These are phyloP conservation scores for Rhea pennata DNA, from an alignment of 2,113 vertebrate species.

Conservation along the genomic window DNA sequence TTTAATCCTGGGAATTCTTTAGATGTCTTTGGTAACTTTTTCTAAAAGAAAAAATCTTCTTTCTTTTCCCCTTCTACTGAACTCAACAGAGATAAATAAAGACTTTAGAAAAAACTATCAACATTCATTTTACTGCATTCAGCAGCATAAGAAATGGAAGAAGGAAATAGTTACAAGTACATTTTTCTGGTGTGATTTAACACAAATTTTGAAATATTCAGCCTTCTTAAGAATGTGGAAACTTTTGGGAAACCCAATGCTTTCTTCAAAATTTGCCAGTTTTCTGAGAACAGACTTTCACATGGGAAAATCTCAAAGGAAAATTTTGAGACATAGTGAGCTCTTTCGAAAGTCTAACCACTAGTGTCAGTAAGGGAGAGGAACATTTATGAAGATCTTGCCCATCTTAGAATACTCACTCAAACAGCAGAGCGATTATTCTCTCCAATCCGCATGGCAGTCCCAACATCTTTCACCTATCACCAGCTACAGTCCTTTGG, in stretches of 20 bases:
- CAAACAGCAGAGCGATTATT: neutral
- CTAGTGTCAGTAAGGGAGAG: neutral
- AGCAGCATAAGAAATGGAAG: neutral
- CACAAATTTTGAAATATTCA: conserved; percentile 1
- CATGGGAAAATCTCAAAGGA: neutral
- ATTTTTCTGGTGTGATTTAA: neutral
- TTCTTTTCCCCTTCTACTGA: neutral
- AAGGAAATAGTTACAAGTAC: neutral
- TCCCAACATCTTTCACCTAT: neutral
- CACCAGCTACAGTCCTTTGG: neutral
- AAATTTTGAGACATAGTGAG: neutral
- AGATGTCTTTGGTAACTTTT: neutral
- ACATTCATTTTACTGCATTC: neutral
- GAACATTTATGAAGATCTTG: neutral
- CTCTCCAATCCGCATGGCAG: neutral
- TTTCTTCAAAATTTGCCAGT: conserved; percentile 2
- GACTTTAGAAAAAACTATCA: neutral
- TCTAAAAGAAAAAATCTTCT: neutral
- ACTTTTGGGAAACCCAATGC: neutral
- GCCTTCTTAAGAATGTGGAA: neutral
- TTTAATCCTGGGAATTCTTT: neutral
- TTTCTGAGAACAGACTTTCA: neutral
- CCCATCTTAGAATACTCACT: neutral
- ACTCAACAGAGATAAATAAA: neutral
- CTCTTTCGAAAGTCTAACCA: neutral